Evolutionary conservation across 2,888 invertebrate genomes (phyloP).

Genomic region (Pheosia tremula): DNA sequence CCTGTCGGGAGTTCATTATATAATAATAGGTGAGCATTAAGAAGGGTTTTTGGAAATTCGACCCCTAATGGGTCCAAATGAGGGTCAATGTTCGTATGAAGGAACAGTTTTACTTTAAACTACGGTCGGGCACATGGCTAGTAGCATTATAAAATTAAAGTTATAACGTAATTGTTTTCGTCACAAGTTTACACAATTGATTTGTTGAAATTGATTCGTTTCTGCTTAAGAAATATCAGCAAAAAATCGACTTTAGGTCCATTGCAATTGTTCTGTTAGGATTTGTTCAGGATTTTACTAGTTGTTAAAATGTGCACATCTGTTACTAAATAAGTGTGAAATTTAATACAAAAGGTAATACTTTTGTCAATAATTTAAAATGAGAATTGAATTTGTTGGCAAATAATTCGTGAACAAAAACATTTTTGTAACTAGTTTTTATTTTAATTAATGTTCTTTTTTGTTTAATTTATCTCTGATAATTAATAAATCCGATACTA

Average conservation of each 20-base stretch:
- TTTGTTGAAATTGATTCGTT: slow-evolving; percentile 23
- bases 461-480: too few species aligned
- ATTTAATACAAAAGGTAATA: background rate
- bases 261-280: slow-evolving; percentile 15
- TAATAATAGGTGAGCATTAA: too few species aligned
- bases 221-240: slow-evolving; percentile 20
- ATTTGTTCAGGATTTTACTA: background rate
- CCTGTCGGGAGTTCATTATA: too few species aligned
- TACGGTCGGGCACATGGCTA: background rate
- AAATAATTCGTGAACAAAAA: background rate
- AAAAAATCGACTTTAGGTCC: slow-evolving; percentile 14
- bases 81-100: too few species aligned
- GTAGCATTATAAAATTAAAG: slow-evolving; percentile 7
- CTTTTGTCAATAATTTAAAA: background rate
- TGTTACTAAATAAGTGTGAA: slow-evolving; percentile 1
- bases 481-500: too few species aligned
- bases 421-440: too few species aligned
- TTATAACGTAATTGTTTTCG: slow-evolving; percentile 6
- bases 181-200: slow-evolving; percentile 2
- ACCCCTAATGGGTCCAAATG: too few species aligned
- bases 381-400: background rate
- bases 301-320: slow-evolving; percentile 3
- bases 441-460: too few species aligned
- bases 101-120: too few species aligned
- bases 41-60: too few species aligned